Evolutionary conservation across 2,113 vertebrate species (phyloP), one percentile per base, ranked within the genome.

Genomic region (Menidia beryllina): DNA sequence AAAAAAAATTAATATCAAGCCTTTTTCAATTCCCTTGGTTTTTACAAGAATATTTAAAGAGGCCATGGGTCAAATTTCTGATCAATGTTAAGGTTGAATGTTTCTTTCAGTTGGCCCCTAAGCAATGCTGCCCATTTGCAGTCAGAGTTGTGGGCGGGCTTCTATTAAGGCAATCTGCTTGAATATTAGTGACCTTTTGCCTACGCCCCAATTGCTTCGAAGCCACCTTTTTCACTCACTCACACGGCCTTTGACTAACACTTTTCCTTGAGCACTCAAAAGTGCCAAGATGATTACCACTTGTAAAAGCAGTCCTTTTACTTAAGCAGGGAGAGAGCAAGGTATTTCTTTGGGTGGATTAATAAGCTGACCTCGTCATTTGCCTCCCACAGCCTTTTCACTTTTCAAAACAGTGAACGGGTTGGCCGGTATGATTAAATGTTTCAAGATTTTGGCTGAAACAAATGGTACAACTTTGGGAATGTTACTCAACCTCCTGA

Each of bases 271-370:
- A 58, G 62, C 53, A n/a, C 72, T 65, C 2, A 36, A 66, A 63
- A 60, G 55, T 39, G 49, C 65, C 27, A 26, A 38, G 62, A 77
- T 82, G 58, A 77, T 82, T 70, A 76, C 54, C 62, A 74, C 71
- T 83, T 62, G 62, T 45, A 72, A 61, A 54, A 63, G 65, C n/a
- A 45, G 25, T 55, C 15, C 30, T 68, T 68, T 68, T 39, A 60
- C 63, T 23, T 25, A 54, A 55, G 60, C 47, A 21, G 75, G 77
- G 81, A 65, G 47, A 82, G 61, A 72, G 27, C 25, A 0, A 30
- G 25, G 57, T 43, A 72, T 77, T 79, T 59, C 61, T 72, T 65
- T 38, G 70, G 51, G 26, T 67, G 43, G 67, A 77, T 83, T 73
- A 79, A 74, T 69, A 68, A 65, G 49, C 24, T 72, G 72, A 85